phyloP scores from a whole-genome alignment of 2,797 vertebrate genomes.

The Urocyon cinereoargenteus region DNA sequence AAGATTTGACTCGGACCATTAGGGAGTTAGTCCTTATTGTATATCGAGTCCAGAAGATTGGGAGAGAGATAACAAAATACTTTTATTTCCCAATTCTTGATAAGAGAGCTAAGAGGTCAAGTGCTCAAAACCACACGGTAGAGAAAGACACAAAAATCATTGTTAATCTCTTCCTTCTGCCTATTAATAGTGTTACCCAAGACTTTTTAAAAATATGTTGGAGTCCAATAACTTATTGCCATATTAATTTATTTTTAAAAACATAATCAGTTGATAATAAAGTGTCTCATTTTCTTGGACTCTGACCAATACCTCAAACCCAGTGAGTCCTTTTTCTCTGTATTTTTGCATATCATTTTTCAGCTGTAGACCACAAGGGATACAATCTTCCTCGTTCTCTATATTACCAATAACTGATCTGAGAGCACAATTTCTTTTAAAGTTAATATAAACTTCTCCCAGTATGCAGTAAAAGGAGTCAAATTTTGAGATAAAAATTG shows the following conservation, averaged over 20 bases:
- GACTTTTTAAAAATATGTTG: neutral
- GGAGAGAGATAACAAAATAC: slow-evolving; percentile 33
- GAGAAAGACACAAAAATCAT: slow-evolving; percentile 1
- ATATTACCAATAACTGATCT: slow-evolving; percentile 81
- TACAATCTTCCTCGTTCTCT: slow-evolving; percentile 64
- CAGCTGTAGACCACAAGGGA: slow-evolving; percentile 65
- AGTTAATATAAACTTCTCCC: slow-evolving; percentile 82
- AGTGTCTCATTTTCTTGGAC: slow-evolving; percentile 49
- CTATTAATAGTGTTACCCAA: slow-evolving; percentile 18
- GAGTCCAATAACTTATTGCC: slow-evolving; percentile 26
- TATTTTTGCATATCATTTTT: slow-evolving; percentile 73
- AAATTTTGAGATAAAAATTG: slow-evolving; percentile 77
- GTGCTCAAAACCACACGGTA: neutral
- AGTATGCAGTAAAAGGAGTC: slow-evolving; percentile 65
- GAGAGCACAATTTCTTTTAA: slow-evolving; percentile 76
- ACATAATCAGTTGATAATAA: slow-evolving; percentile 26
- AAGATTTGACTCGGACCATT: slow-evolving; percentile 65
- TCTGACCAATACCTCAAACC: neutral
- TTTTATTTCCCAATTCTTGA: slow-evolving; percentile 70
- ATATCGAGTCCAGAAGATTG: slow-evolving; percentile 49
- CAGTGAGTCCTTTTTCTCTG: slow-evolving; percentile 35
- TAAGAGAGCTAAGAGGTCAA: slow-evolving; percentile 51
- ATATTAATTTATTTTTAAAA: slow-evolving; percentile 69
- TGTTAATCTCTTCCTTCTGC: neutral
- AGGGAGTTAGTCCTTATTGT: slow-evolving; percentile 70